phyloP scores from a whole-genome alignment of 2,888 invertebrate genomes.

The Chesias legatella region DNA sequence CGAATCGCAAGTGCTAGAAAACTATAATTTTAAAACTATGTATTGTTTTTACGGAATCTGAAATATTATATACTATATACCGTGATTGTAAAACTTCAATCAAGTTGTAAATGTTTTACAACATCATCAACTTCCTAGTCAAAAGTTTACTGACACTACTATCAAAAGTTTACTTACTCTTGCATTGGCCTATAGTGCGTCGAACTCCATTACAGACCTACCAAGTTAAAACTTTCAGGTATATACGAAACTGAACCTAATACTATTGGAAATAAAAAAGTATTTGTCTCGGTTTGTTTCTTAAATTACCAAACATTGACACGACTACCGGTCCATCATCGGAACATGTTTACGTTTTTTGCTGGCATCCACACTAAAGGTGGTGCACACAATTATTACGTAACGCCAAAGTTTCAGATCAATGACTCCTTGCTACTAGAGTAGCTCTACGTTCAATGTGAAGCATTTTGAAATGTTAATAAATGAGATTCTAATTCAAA shows the following conservation, averaged over 20 bases:
- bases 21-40: too few relatives aligned
- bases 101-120: constrained; percentile 12
- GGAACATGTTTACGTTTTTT: constrained; percentile 55
- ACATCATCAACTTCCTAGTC: constrained; percentile 14
- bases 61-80: background rate
- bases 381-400: constrained; percentile 30
- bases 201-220: constrained; percentile 34
- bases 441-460: background rate
- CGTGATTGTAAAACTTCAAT: constrained; percentile 1
- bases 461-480: background rate
- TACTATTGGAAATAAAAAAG: background rate
- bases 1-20: too few relatives aligned
- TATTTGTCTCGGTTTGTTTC: background rate
- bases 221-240: constrained; percentile 10
- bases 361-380: constrained; percentile 31
- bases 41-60: too few relatives aligned
- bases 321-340: constrained; percentile 5
- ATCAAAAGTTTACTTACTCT: too few relatives aligned
- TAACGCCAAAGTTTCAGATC: constrained; percentile 35
- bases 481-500: too few relatives aligned
- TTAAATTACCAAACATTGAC: background rate
- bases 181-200: constrained; percentile 31
- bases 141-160: constrained; percentile 23
- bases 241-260: constrained; percentile 17
- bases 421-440: constrained; percentile 38